These are phyloP conservation scores for Listronotus bonariensis DNA, from an alignment of 1,140 invertebrate species.

Conservation along the genomic window DNA sequence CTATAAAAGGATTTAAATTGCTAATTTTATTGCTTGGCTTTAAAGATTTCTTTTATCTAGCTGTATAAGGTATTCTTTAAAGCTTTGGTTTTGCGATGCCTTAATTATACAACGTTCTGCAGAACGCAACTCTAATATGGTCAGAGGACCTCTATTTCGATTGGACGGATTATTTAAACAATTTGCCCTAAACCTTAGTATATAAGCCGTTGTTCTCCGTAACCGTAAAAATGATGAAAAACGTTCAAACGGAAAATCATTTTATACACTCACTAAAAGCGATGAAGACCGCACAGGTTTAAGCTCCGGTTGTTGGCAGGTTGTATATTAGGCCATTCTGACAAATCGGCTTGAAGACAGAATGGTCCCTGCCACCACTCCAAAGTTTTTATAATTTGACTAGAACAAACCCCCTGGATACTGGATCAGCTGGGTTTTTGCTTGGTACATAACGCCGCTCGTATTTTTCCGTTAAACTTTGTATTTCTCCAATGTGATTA, in stretches of 20 bases:
- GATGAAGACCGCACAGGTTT: not conserved
- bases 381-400: too few relatives aligned
- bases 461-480: conserved; percentile 14
- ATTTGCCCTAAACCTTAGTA: not conserved
- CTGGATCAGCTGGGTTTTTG: conserved; percentile 48
- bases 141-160: too few relatives aligned
- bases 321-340: conserved; percentile 21
- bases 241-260: conserved; percentile 8
- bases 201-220: not conserved
- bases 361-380: too few relatives aligned
- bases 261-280: not conserved
- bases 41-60: not conserved
- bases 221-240: conserved; percentile 19
- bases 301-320: not conserved
- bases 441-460: conserved; percentile 45
- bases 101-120: not conserved
- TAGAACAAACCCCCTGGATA: conserved; percentile 38
- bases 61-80: conserved; percentile 17
- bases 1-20: conserved; percentile 53
- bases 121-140: not conserved
- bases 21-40: conserved; percentile 33
- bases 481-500: conserved; percentile 48
- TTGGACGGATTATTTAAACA: too few relatives aligned
- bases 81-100: conserved; percentile 11
- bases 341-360: conserved; percentile 1